Evolutionary conservation across 2,113 vertebrate species (phyloP).

Genomic region (Solea solea): DNA sequence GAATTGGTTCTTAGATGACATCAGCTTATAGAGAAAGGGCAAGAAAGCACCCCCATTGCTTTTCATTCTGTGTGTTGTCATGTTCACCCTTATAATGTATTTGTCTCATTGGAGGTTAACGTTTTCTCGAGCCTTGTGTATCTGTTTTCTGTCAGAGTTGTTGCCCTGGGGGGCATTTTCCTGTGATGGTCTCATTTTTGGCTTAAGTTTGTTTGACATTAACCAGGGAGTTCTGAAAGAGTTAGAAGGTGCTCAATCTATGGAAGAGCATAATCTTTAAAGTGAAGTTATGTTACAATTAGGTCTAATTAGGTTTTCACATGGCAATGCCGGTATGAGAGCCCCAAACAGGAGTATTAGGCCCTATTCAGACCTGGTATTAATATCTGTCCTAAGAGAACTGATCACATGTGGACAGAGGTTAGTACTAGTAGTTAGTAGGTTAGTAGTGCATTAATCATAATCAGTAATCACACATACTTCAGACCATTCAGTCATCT

Average conservation of each 20-base stretch:
- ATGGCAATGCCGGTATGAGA: conserved; percentile 3
- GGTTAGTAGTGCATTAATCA: too few species aligned
- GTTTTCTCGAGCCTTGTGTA: neutral
- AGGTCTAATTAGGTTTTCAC: conserved; percentile 15
- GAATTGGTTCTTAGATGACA: conserved; percentile 39
- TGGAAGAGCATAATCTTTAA: conserved; percentile 49
- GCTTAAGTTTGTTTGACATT: conserved; percentile 42
- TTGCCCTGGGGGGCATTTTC: neutral
- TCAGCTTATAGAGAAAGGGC: conserved; percentile 38
- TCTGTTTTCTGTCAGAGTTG: conserved; percentile 19
- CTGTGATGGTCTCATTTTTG: conserved; percentile 13
- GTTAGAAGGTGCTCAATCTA: conserved; percentile 46
- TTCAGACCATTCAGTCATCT: too few species aligned
- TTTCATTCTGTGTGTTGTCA: too few species aligned
- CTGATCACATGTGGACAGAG: too few species aligned
- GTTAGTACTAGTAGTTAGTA: too few species aligned
- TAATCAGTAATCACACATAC: too few species aligned
- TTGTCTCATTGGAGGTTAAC: conserved; percentile 21
- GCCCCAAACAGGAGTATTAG: neutral
- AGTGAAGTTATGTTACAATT: conserved; percentile 32
- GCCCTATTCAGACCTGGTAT: too few species aligned
- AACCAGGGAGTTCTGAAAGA: conserved; percentile 48
- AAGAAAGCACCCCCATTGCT: too few species aligned
- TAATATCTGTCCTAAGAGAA: too few species aligned
- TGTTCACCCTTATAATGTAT: neutral